A percentile compares a stretch with the other conserved stretches of the same genome.
Conservation (phyloP, 1,140 invertebrate species). For the Caenorhabditis inopinata region DNA sequence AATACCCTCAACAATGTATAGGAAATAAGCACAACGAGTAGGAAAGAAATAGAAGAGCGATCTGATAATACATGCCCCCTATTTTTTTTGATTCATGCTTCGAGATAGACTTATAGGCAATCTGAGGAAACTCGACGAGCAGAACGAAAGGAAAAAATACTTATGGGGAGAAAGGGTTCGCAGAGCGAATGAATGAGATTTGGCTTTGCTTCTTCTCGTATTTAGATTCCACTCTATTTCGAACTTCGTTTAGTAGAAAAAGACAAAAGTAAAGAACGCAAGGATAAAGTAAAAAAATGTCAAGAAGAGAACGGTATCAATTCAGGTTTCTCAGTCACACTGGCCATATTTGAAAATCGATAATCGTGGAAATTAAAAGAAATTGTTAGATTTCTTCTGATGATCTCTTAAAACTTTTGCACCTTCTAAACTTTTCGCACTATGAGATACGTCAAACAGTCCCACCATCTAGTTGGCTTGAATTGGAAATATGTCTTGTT, state of each 20-base stretch:
- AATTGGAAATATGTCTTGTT: too few species aligned
- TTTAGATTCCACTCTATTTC: slow-evolving; percentile 12
- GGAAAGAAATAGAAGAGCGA: slow-evolving; percentile 29
- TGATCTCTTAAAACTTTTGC: too few species aligned
- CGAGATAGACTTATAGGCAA: too few species aligned
- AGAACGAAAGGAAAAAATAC: slow-evolving; percentile 27
- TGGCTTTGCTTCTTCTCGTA: background rate
- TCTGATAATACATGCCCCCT: slow-evolving; percentile 15
- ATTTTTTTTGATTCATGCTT: background rate
- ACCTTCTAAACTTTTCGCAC: too few species aligned
- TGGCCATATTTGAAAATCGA: background rate
- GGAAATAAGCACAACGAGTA: background rate
- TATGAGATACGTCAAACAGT: too few species aligned
- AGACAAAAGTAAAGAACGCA: background rate
- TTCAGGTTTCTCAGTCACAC: slow-evolving; percentile 7
- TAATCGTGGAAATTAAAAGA: too few species aligned
- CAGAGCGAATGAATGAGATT: slow-evolving; percentile 20
- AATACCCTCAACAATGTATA: background rate
- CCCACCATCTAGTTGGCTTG: too few species aligned
- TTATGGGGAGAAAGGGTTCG: slow-evolving; percentile 4
- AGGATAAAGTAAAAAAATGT: background rate
- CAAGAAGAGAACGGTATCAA: too few species aligned
- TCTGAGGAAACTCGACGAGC: slow-evolving; percentile 4
- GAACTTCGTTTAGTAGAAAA: background rate
- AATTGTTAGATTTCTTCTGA: too few species aligned